Conservation (phyloP, 2,113 vertebrate genomes). For the Chaetorhynchus papuensis region DNA sequence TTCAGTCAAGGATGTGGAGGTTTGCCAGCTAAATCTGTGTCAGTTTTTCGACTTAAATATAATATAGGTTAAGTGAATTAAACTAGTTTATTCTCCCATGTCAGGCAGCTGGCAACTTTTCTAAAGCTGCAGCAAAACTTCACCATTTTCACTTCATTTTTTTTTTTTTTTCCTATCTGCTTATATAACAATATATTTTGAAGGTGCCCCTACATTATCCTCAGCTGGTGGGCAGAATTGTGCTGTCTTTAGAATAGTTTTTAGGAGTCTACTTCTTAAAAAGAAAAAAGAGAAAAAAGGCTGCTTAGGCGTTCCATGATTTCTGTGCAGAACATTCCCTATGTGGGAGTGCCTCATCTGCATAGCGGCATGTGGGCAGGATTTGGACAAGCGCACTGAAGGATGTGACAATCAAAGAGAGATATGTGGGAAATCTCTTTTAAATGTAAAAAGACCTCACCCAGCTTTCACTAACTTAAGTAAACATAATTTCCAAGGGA, state of each 20-base stretch:
- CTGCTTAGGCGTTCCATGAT: constrained; percentile 27
- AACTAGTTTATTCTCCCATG: not conserved
- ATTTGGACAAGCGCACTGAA: constrained; percentile 55
- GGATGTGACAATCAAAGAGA: constrained; percentile 54
- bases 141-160: not conserved
- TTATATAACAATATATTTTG: constrained; percentile 8
- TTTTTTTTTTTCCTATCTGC: not conserved
- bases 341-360: constrained; percentile 65
- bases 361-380: constrained; percentile 58
- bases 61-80: not conserved
- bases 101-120: not conserved
- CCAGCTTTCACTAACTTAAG: not conserved
- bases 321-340: constrained; percentile 56
- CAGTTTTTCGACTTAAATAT: not conserved
- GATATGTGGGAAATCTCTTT: constrained; percentile 62
- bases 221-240: constrained; percentile 15
- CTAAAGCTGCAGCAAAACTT: not conserved
- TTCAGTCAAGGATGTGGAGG: not conserved
- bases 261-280: constrained; percentile 15
- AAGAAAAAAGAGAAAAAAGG: not conserved
- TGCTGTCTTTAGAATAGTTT: not conserved
- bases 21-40: not conserved
- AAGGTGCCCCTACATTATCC: constrained; percentile 19
- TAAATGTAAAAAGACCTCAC: not conserved
- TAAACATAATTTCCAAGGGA: not conserved